A percentile compares a stretch with the other conserved stretches of the same genome.
phyloP scores from a whole-genome alignment of 1,140 invertebrate species.

The Drosophila sturtevanti region DNA sequence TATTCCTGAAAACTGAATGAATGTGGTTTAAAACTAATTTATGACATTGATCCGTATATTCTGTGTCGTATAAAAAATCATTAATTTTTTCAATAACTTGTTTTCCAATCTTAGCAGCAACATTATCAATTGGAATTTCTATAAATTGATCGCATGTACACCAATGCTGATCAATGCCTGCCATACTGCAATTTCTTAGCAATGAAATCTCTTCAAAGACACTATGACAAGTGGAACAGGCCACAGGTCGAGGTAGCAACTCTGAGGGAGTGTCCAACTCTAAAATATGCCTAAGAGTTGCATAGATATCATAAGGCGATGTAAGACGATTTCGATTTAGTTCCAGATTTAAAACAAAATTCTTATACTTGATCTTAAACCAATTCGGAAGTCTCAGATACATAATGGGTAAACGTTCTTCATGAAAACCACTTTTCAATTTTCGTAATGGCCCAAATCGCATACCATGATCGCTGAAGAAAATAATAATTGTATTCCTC shows the following conservation, averaged over 20 bases:
- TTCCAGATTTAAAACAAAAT: constrained; percentile 87
- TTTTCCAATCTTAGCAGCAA: constrained; percentile 76
- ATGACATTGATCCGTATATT: constrained; percentile 38
- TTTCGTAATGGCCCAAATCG: constrained; percentile 91
- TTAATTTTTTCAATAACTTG: constrained; percentile 83
- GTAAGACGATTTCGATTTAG: constrained; percentile 89
- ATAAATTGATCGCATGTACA: constrained; percentile 87
- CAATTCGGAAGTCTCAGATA: constrained; percentile 90
- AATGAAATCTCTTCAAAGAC: constrained; percentile 86
- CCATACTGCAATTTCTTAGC: constrained; percentile 88
- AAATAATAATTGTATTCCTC: constrained; percentile 88
- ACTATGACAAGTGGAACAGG: constrained; percentile 86
- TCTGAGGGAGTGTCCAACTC: constrained; percentile 63
- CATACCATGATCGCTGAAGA: constrained; percentile 96
- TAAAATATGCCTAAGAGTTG: constrained; percentile 84
- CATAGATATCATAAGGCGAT: constrained; percentile 92
- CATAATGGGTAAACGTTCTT: constrained; percentile 95
- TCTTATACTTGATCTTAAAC: constrained; percentile 86
- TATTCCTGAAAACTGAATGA: constrained; percentile 21
- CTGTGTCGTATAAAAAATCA: constrained; percentile 33
- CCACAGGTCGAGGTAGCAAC: constrained; percentile 29
- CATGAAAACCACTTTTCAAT: constrained; percentile 88
- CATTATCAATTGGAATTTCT: constrained; percentile 66
- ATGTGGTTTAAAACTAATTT: constrained; percentile 21
- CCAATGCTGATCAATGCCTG: constrained; percentile 89